Base-by-base conservation (phyloP, 1,140 invertebrate species). In the Colletes latitarsis region DNA sequence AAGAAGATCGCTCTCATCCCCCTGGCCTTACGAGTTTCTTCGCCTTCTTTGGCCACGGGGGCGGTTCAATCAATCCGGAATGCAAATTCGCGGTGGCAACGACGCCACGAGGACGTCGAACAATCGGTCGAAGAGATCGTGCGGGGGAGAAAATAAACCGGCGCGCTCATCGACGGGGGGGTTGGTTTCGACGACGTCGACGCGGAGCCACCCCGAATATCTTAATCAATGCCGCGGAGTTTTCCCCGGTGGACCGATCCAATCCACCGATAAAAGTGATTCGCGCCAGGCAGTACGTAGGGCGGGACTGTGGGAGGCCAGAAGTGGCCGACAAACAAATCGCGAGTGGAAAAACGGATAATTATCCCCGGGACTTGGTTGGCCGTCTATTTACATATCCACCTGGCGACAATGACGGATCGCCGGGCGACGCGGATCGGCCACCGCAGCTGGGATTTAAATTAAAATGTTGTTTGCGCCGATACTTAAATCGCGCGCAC, bases 301-400 rank as follows among this genome's bases (percentile, higher is more conserved):
- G 49, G 5, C 12, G 17, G 17, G n/a, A 4, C 10, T 49, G 43
- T 43, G 14, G n/a, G n/a, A 66, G 46, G 43, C 43, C 78, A 89
- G 79, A 82, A 90, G 88, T 89, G 88, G 83, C 87, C 74, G 85
- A 88, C 87, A 90, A 89, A 90, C 86, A 89, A 82, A 82, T 81
- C 67, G 17, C 6, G 64, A 49, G 21, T 68, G 81, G 80, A 85
- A 85, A 85, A 85, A 79, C 84, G 83, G 84, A 89, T 90, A 87
- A 90, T 90, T 90, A 90, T 90, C 79, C 49, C 88, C 53, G 73
- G 62, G 8, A 46, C 58, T 39, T 57, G 79, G 17, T 52, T 60
- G 12, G 21, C 41, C 53, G 43, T 79, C 82, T 83, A 83, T 83
- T 83, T 83, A 83, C 82, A 83, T 77, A 81, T 81, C 82, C 49